These are phyloP conservation scores for Acrocephalus scirpaceus DNA, from an alignment of 2,797 vertebrate genomes.

Conservation along the genomic window DNA sequence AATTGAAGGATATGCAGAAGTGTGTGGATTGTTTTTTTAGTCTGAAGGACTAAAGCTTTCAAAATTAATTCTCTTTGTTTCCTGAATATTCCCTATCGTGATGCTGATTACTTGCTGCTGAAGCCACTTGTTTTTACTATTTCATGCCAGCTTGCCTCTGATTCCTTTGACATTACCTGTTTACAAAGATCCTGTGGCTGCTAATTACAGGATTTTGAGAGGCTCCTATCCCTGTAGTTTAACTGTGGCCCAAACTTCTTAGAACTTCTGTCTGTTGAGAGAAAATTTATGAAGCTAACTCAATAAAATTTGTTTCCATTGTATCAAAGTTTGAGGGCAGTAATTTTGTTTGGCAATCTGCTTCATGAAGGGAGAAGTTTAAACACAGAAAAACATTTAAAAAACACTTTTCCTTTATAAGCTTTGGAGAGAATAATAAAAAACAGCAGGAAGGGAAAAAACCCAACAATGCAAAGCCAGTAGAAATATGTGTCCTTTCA, in stretches of 20 bases:
- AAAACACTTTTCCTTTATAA: neutral
- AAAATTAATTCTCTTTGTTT: slow-evolving; percentile 32
- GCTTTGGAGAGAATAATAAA: neutral
- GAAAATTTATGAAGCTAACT: neutral
- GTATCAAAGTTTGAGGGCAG: neutral
- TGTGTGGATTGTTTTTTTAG: neutral
- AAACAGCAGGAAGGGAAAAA: neutral
- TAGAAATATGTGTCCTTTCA: neutral
- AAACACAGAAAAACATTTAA: neutral
- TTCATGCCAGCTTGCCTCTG: slow-evolving; percentile 32
- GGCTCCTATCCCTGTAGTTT: neutral
- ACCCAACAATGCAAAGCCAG: neutral
- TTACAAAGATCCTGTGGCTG: neutral
- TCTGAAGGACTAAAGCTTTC: neutral
- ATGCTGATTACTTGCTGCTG: neutral
- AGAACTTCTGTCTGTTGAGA: neutral
- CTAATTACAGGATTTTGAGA: neutral
- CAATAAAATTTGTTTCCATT: neutral
- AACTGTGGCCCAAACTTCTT: neutral
- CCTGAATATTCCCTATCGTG: slow-evolving; percentile 35
- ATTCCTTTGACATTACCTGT: slow-evolving; percentile 44
- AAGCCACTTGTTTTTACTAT: slow-evolving; percentile 29
- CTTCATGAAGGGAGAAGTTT: neutral
- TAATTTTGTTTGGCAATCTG: neutral
- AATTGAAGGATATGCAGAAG: neutral